These are phyloP conservation scores for Penaeus japonicus DNA, from an alignment of 1,140 invertebrate species.

Conservation along the genomic window DNA sequence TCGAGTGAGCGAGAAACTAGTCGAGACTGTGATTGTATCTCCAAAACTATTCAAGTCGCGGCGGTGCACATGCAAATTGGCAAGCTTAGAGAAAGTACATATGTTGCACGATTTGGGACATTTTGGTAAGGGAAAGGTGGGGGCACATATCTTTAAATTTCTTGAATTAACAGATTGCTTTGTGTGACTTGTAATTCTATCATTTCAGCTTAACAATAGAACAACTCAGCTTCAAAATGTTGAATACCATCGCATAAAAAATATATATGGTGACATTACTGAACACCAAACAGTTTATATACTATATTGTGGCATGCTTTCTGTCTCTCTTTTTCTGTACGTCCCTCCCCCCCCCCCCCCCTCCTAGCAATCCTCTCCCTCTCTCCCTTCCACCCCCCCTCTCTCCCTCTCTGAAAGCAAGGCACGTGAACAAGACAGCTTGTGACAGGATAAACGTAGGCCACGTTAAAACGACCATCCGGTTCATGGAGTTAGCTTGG, in stretches of 20 bases:
- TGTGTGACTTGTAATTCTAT: no score
- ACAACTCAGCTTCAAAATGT: no score
- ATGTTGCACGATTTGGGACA: slow-evolving; percentile 32
- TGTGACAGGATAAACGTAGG: no score
- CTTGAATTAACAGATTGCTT: no score
- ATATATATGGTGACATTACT: no score
- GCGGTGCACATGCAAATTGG: slow-evolving; percentile 54
- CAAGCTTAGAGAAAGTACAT: slow-evolving; percentile 53
- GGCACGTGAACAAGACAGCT: no score
- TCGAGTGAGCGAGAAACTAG: slow-evolving; percentile 32
- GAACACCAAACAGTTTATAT: no score
- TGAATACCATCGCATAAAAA: no score
- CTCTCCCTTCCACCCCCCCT: not conserved
- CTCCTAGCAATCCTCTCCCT: not conserved
- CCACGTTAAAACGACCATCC: no score
- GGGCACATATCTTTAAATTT: not conserved
- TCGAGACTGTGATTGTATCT: slow-evolving; percentile 42
- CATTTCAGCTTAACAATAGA: no score
- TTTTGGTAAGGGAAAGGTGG: not conserved
- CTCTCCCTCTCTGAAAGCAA: not conserved
- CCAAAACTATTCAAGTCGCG: slow-evolving; percentile 40
- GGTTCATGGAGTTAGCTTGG: no score
- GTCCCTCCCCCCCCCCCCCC: not conserved
- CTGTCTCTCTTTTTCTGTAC: not conserved
- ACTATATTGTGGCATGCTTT: not conserved